phyloP scores from a whole-genome alignment of 2,888 invertebrate species.

The Synergus japonicus region DNA sequence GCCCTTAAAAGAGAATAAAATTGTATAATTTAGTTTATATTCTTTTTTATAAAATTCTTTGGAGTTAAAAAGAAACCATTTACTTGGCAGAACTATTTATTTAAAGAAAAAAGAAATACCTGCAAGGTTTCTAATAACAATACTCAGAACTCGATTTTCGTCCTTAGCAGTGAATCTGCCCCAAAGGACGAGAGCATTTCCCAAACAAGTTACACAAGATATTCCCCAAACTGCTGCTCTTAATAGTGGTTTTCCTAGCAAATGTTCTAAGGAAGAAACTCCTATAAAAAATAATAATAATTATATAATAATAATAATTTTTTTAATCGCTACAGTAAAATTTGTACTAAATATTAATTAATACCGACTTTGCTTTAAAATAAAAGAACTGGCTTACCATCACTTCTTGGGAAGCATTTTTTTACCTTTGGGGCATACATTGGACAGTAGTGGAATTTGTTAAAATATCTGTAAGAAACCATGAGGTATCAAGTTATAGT shows the following conservation, averaged over 20 bases:
- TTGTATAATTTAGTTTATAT: too few species aligned
- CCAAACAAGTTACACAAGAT: constrained; percentile 80
- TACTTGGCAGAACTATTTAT: neutral
- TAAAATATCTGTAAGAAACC: constrained; percentile 78
- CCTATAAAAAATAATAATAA: constrained; percentile 67
- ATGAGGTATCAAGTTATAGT: neutral
- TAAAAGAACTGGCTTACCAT: constrained; percentile 78
- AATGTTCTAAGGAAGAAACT: constrained; percentile 81
- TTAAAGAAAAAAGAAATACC: constrained; percentile 69
- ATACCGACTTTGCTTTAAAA: too few species aligned
- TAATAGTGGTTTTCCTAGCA: constrained; percentile 80
- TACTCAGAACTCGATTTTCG: constrained; percentile 82
- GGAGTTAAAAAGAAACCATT: neutral
- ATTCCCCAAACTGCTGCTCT: constrained; percentile 83
- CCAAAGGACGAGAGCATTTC: constrained; percentile 83
- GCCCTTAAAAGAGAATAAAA: too few species aligned
- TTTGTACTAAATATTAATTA: too few species aligned
- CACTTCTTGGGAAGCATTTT: constrained; percentile 81
- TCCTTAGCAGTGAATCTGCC: constrained; percentile 81
- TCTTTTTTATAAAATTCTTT: too few species aligned
- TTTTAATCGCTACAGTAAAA: too few species aligned
- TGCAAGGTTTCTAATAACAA: constrained; percentile 83
- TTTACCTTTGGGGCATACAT: constrained; percentile 80
- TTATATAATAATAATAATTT: constrained; percentile 1
- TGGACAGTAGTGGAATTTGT: constrained; percentile 82